These are phyloP conservation scores for Denticeps clupeoides DNA, from an alignment of 2,797 vertebrate species.

Conservation along the genomic window DNA sequence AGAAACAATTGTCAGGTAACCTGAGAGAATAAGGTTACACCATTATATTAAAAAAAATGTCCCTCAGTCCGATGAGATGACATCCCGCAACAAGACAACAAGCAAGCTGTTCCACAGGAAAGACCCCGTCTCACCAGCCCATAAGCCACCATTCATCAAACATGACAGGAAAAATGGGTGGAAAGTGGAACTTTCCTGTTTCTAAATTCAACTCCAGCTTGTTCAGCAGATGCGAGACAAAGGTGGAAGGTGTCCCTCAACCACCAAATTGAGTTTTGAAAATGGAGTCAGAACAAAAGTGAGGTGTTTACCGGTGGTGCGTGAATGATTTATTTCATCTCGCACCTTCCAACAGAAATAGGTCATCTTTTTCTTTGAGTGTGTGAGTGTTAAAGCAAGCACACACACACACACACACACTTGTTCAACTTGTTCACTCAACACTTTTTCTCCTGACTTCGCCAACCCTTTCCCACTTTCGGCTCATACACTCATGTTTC, in stretches of 20 bases:
- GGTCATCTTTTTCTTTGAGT: no score
- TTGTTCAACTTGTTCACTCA: no score
- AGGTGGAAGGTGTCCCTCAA: not conserved
- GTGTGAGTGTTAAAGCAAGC: no score
- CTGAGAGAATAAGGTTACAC: not conserved
- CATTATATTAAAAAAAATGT: not conserved
- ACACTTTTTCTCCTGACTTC: no score
- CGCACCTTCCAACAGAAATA: no score
- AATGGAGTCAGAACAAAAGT: not conserved
- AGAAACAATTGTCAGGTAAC: not conserved
- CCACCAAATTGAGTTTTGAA: not conserved
- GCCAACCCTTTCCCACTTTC: no score
- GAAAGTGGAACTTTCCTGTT: constrained; percentile 1
- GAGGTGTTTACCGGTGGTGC: not conserved
- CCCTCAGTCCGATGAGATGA: not conserved
- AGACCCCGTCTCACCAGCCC: not conserved
- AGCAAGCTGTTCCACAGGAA: not conserved
- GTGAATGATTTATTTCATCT: constrained; percentile 9
- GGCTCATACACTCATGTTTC: no score
- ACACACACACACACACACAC: no score
- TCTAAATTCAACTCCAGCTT: constrained; percentile 1
- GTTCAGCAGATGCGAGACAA: constrained; percentile 1
- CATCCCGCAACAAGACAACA: not conserved
- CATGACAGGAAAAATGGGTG: not conserved
- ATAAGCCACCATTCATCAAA: constrained; percentile 4